Base-by-base conservation (phyloP, 2,797 vertebrate species). In the Lophotriccus pileatus region DNA sequence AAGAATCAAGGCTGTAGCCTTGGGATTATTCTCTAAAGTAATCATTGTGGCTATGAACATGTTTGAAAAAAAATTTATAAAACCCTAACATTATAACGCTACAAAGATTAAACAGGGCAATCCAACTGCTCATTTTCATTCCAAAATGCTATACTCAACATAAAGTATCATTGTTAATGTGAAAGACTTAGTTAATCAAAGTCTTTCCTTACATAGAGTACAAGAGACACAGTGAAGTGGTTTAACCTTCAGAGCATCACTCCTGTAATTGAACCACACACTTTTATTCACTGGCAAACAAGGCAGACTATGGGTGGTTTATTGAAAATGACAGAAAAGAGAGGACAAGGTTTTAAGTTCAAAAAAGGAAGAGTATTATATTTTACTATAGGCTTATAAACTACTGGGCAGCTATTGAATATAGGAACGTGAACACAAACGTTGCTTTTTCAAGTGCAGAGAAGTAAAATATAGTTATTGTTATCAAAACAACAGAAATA, bases 241-340 rank as follows among this genome's bases (percentile, higher is more conserved):
- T 96, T 97, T 97, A 95, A 94, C 84, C 87, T 97, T 97, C 86
- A 97, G 53, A 94, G 52, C 53, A 94, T 62, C 53, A 91, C 46
- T 95, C 84, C 83, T 95, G 30, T 96, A 95, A 94, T 89, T 96
- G 94, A 95, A 87, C 76, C 68, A 91, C 66, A 77, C 49, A 93
- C 70, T 95, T 93, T 93, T 87, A 89, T 96, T 97, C 90, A 89
- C 34, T 89, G 36, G 50, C 53, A 89, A 93, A 94, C 52, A 91
- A 92, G 62, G 72, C 43, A 84, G 47, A 46, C 55, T 93, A 59
- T 60, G 16, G 27, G 60, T 92, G 30, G 60, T 74, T 94, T 93
- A 80, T 77, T 91, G 68, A 93, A 92, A 95, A 88, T 87, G 78
- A 85, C 64, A 94, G 80, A 77, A 88, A 67, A 87, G 74, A 75